These are phyloP conservation scores for Zoanthus gigantus DNA, from an alignment of 92 coral and sea anemone genomes.

Conservation along the genomic window DNA sequence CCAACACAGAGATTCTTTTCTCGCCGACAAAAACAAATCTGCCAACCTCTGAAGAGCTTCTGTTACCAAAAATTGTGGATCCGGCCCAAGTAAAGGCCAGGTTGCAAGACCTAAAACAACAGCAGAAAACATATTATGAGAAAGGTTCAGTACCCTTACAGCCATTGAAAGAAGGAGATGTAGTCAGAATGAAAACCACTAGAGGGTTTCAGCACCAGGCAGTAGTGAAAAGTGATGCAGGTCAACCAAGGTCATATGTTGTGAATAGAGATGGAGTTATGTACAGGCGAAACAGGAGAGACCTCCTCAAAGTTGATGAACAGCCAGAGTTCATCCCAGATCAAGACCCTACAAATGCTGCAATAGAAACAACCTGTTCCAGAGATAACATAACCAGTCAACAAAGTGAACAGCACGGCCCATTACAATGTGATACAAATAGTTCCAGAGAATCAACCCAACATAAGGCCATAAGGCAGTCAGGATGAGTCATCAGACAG, in stretches of 20 bases:
- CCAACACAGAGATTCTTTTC: conserved; percentile 39
- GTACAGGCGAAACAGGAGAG: conserved; percentile 3
- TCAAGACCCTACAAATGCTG: background rate
- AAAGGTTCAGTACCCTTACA: conserved; percentile 16
- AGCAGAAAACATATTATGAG: background rate
- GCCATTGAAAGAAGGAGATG: conserved; percentile 2
- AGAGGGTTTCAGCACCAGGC: conserved; percentile 10
- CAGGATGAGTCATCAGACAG: background rate
- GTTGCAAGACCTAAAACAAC: background rate
- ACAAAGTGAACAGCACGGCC: background rate
- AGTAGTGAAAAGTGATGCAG: conserved; percentile 7
- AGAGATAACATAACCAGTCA: background rate
- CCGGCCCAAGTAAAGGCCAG: background rate
- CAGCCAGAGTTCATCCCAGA: background rate
- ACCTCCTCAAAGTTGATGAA: background rate
- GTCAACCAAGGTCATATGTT: conserved; percentile 2
- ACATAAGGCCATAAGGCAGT: background rate
- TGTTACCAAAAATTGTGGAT: conserved; percentile 24
- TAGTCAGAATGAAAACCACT: background rate
- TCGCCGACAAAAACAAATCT: conserved; percentile 50
- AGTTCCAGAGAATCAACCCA: background rate
- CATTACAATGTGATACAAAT: background rate
- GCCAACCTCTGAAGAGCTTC: conserved; percentile 45
- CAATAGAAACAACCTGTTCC: background rate
- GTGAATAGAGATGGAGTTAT: background rate